Conservation (phyloP, 2,113 vertebrate species). For the Strix uralensis region DNA sequence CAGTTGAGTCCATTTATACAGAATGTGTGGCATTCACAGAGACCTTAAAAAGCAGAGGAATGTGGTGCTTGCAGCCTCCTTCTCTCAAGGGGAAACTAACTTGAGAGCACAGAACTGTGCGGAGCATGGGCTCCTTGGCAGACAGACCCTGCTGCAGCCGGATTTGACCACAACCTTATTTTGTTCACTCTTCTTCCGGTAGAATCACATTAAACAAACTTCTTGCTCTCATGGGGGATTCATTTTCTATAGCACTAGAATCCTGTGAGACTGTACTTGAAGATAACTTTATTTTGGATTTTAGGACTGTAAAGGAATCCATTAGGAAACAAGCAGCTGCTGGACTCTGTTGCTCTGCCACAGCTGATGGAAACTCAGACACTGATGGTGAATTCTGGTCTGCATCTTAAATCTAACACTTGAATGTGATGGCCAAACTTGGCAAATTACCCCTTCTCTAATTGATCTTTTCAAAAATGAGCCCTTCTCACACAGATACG, state of each 20-base stretch:
- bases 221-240: neutral
- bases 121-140: neutral
- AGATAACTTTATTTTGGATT: neutral
- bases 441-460: neutral
- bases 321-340: neutral
- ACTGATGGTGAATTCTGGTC: neutral
- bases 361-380: neutral
- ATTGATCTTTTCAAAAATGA: neutral
- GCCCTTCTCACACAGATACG: neutral
- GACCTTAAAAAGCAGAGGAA: neutral
- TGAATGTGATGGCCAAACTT: neutral
- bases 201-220: neutral
- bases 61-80: rapidly evolving
- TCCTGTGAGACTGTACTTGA: neutral
- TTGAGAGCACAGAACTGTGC: neutral
- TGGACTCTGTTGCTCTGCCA: neutral
- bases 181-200: neutral
- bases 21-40: neutral
- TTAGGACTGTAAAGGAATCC: neutral
- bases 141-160: neutral
- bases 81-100: neutral
- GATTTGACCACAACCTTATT: neutral
- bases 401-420: neutral
- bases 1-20: neutral
- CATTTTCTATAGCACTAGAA: neutral